Percentiles rank a stretch among this genome's conserved stretches.
Evolutionary conservation across 1,140 invertebrate species (phyloP).

Genomic region (Holcopasites calliopsidis): DNA sequence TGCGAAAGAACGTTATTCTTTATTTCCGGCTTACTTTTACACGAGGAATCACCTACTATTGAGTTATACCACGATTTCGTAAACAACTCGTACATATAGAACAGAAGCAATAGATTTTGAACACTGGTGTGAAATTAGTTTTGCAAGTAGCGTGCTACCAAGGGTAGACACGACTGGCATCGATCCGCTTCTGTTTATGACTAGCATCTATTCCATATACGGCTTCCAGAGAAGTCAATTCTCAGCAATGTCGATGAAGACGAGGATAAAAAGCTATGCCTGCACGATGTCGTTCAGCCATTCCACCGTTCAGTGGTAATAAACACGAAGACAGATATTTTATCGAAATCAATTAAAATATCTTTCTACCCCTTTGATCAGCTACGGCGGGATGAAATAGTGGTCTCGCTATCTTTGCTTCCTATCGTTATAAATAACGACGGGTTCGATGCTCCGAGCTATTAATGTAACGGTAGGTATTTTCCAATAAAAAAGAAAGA

Average conservation of each 20-base stretch:
- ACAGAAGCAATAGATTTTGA: not conserved
- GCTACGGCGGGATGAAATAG: not conserved
- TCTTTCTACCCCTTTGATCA: constrained; percentile 3
- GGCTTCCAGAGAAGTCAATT: constrained; percentile 40
- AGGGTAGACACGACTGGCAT: constrained; percentile 14
- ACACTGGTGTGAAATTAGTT: constrained; percentile 3
- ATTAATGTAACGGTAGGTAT: too few species aligned
- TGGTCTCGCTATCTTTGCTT: not conserved
- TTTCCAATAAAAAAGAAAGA: not conserved
- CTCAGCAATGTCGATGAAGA: not conserved
- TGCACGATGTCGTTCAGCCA: constrained; percentile 4
- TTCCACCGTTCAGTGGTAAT: not conserved
- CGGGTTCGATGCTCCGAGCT: constrained; percentile 2
- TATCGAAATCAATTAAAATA: not conserved
- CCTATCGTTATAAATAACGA: constrained; percentile 26
- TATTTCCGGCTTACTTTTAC: too few species aligned
- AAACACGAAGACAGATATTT: not conserved
- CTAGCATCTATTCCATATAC: constrained; percentile 12
- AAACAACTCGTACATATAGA: too few species aligned
- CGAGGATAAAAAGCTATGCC: too few species aligned
- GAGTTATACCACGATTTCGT: too few species aligned
- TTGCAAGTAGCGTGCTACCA: constrained; percentile 31
- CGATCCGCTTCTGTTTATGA: constrained; percentile 55
- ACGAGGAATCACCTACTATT: too few species aligned
- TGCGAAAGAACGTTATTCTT: too few species aligned